phyloP scores from a whole-genome alignment of 2,113 vertebrate species.

The Panurus biarmicus region DNA sequence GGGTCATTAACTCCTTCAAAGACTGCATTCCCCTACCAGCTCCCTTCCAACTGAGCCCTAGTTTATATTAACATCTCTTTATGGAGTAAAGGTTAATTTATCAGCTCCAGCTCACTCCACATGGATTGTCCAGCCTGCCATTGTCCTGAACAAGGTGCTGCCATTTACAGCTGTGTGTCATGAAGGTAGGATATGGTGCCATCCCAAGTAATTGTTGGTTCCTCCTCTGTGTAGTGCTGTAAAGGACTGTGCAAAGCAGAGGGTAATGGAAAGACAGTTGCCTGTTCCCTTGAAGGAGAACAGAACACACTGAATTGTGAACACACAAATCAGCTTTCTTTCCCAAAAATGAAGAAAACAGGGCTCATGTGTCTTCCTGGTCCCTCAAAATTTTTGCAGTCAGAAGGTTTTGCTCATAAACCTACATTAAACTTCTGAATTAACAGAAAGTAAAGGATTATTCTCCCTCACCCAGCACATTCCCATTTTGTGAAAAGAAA shows the following conservation, averaged over 20 bases:
- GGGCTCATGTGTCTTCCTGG: background rate
- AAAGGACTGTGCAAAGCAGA: background rate
- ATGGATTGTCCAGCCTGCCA: background rate
- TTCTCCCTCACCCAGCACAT: background rate
- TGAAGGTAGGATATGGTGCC: background rate
- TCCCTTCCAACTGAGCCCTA: background rate
- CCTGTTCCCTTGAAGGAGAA: background rate
- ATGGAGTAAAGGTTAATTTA: background rate
- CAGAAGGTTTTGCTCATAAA: background rate
- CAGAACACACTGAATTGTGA: background rate
- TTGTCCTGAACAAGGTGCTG: background rate
- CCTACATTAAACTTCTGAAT: background rate
- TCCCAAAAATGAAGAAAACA: background rate
- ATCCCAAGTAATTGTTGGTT: background rate
- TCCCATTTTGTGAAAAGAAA: background rate
- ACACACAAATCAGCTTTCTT: background rate
- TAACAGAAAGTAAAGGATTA: background rate
- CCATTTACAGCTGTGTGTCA: background rate
- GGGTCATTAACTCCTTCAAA: background rate
- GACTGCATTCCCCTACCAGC: background rate
- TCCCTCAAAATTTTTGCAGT: background rate
- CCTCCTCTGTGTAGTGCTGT: background rate
- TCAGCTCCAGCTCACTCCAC: background rate
- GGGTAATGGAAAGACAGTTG: background rate
- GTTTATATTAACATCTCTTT: background rate